These are phyloP conservation scores for Chauna torquata DNA, from an alignment of 2,113 vertebrate genomes.

Conservation along the genomic window DNA sequence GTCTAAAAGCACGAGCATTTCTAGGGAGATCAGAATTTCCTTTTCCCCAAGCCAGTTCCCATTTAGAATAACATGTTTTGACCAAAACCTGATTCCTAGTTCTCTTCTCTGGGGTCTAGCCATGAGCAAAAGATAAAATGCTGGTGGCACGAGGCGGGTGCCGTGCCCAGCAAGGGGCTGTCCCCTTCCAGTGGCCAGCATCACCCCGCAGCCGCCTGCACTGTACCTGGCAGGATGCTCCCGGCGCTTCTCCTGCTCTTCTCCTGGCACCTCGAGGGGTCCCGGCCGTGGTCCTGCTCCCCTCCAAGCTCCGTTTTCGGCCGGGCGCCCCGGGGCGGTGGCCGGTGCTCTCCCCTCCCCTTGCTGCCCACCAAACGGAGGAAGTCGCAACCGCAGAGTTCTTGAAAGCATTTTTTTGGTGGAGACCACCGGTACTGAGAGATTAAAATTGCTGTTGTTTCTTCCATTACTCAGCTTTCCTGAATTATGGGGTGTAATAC, in stretches of 20 bases:
- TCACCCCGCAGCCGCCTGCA: neutral
- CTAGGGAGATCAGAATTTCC: neutral
- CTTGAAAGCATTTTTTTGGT: conserved; percentile 68
- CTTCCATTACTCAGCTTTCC: conserved; percentile 78
- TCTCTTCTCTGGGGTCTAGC: neutral
- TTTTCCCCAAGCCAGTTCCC: neutral
- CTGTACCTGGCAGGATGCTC: neutral
- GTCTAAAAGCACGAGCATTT: neutral
- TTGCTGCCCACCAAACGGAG: conserved; percentile 42
- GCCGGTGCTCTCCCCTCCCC: conserved; percentile 31
- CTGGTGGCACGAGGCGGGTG: rapidly evolving
- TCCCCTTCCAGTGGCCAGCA: neutral
- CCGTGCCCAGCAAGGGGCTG: too few species aligned
- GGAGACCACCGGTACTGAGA: conserved; percentile 73
- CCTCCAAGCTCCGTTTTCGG: neutral
- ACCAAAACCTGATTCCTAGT: neutral
- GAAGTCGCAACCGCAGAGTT: conserved; percentile 59
- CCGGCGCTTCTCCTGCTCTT: neutral
- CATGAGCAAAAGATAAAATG: rapidly evolving
- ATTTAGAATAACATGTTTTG: neutral
- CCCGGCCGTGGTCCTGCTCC: neutral
- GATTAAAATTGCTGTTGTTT: conserved; percentile 76
- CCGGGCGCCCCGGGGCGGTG: neutral
- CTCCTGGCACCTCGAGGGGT: neutral
- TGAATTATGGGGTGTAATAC: conserved; percentile 79